Evolutionary conservation across 1,140 invertebrate species (phyloP).

Genomic region (Macrosteles quadrilineatus): DNA sequence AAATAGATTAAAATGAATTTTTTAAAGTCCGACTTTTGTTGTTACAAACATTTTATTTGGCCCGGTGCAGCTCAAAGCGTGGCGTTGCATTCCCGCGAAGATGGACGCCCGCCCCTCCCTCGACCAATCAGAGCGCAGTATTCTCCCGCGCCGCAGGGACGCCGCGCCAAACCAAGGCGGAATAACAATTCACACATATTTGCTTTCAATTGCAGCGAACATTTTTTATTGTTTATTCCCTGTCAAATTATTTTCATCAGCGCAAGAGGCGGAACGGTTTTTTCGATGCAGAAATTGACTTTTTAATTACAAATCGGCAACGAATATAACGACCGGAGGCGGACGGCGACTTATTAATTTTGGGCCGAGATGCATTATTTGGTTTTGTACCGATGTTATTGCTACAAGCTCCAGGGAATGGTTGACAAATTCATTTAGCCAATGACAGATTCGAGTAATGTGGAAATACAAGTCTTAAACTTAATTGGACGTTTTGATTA

Average conservation of each 20-base stretch:
- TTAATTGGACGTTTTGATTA: background rate
- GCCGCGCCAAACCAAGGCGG: background rate
- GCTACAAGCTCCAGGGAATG: background rate
- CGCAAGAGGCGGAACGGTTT: background rate
- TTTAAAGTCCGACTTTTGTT: no score
- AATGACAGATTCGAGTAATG: background rate
- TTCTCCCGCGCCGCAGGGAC: background rate
- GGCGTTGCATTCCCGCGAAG: no score
- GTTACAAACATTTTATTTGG: no score
- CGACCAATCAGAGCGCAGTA: background rate
- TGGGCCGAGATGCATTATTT: background rate
- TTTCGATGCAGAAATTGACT: conserved; percentile 12
- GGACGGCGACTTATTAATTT: background rate
- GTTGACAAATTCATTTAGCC: background rate
- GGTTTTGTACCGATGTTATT: background rate
- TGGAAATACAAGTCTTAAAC: background rate
- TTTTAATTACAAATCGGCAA: conserved; percentile 16
- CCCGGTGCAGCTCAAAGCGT: no score
- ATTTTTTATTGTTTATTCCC: conserved; percentile 15
- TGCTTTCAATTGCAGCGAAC: conserved; percentile 11
- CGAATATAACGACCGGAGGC: background rate
- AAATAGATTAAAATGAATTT: no score
- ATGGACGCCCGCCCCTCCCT: background rate
- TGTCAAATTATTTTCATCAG: conserved; percentile 9
- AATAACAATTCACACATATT: conserved; percentile 17